Evolutionary conservation across 2,888 invertebrate species (phyloP).

Genomic region (Koerneria pararmatus): DNA sequence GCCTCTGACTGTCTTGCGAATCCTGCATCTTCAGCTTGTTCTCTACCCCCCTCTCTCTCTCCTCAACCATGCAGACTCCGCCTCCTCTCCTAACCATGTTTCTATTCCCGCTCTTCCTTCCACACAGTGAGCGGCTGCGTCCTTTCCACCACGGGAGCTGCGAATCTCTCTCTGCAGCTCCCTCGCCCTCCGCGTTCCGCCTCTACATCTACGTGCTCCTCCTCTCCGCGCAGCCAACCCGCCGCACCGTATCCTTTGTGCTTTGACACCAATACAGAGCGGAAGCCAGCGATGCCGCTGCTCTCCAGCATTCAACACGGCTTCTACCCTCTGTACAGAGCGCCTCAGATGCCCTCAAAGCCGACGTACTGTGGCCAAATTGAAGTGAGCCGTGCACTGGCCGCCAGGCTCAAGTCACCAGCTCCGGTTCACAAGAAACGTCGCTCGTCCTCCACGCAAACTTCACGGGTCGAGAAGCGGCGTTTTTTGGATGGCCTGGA

Average conservation of each 20-base stretch:
- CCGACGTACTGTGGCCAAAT: constrained; percentile 26
- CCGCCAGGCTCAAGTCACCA: too few relatives aligned
- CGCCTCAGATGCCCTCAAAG: constrained; percentile 24
- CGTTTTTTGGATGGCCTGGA: background rate
- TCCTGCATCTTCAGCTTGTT: background rate
- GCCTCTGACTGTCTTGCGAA: too few relatives aligned
- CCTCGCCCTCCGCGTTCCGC: constrained; percentile 22
- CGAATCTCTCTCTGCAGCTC: background rate
- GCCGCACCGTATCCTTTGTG: background rate
- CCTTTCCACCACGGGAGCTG: too few relatives aligned
- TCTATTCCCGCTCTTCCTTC: background rate
- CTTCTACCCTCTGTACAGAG: constrained; percentile 19
- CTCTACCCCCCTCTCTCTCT: constrained; percentile 1
- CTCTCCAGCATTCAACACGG: constrained; percentile 10
- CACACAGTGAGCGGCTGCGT: too few relatives aligned
- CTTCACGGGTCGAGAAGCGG: background rate
- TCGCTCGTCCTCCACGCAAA: background rate
- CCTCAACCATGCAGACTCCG: background rate
- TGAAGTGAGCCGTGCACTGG: constrained; percentile 23
- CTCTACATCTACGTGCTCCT: constrained; percentile 22
- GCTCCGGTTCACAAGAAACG: constrained; percentile 1
- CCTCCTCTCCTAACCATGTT: background rate
- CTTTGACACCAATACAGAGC: too few relatives aligned
- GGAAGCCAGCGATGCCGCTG: too few relatives aligned
- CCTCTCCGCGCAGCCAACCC: constrained; percentile 3